A percentile compares a stretch with the other conserved stretches of the same genome.
phyloP scores from a whole-genome alignment of 2,888 invertebrate genomes.

The Caenorhabditis sp. region DNA sequence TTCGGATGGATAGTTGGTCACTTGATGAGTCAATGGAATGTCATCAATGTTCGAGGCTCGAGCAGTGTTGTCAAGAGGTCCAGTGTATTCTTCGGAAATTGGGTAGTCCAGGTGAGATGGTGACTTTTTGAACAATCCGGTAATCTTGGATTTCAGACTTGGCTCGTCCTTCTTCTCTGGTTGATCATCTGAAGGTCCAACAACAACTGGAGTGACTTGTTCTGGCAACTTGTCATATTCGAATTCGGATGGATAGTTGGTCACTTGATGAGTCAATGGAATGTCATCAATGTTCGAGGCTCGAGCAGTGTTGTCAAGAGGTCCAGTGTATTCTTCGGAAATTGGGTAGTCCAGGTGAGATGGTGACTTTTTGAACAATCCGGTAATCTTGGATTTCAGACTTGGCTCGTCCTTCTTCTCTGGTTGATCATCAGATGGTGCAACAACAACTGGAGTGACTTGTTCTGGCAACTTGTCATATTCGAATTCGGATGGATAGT shows the following conservation, averaged over 20 bases:
- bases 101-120: slow-evolving; percentile 17
- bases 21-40: slow-evolving; percentile 16
- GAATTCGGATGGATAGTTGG: slow-evolving; percentile 33
- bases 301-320: slow-evolving; percentile 11
- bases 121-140: slow-evolving; percentile 29
- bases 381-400: slow-evolving; percentile 21
- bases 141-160: slow-evolving; percentile 17
- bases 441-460: slow-evolving; percentile 20
- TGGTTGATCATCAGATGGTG: slow-evolving; percentile 6
- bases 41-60: slow-evolving; percentile 5
- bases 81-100: slow-evolving; percentile 14
- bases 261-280: slow-evolving; percentile 18
- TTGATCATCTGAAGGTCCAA: slow-evolving; percentile 1
- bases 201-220: slow-evolving; percentile 3
- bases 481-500: slow-evolving; percentile 45
- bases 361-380: slow-evolving; percentile 28
- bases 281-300: slow-evolving; percentile 2
- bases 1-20: slow-evolving; percentile 32
- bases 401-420: slow-evolving; percentile 31
- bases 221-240: slow-evolving; percentile 24
- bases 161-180: slow-evolving; percentile 28
- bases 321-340: slow-evolving; percentile 14
- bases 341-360: slow-evolving; percentile 18
- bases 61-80: slow-evolving; percentile 12
- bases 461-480: slow-evolving; percentile 41